Conservation (phyloP, 2,888 invertebrate genomes). For the Azorinus chamasolen region DNA sequence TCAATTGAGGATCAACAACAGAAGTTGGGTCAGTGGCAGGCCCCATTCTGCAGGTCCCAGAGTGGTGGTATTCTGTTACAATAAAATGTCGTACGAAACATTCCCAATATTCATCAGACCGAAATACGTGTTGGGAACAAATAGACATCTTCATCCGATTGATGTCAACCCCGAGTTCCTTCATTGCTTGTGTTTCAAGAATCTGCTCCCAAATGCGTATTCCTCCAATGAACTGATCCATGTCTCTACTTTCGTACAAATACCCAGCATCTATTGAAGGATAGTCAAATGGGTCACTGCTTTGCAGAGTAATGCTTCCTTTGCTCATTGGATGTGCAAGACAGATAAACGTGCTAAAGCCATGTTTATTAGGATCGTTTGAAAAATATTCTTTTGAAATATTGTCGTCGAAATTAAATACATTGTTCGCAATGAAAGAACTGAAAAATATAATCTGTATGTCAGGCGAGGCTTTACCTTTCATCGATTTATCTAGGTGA, state of each 20-base stretch:
- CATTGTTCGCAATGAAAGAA: conserved; percentile 10
- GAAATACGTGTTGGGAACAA: conserved; percentile 45
- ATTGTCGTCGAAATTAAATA: conserved; percentile 34
- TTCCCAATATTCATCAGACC: conserved; percentile 62
- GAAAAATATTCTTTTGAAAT: conserved; percentile 29
- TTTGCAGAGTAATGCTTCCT: conserved; percentile 92
- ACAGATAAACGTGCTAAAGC: conserved; percentile 43
- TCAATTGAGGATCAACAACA: conserved; percentile 90
- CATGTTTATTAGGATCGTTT: conserved; percentile 76
- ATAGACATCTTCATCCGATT: conserved; percentile 38
- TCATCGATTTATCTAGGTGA: conserved; percentile 6
- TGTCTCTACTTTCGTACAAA: conserved; percentile 89
- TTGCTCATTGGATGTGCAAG: conserved; percentile 89
- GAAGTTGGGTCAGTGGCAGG: conserved; percentile 84
- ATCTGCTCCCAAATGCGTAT: conserved; percentile 45
- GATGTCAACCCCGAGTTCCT: conserved; percentile 43
- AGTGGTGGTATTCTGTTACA: conserved; percentile 88
- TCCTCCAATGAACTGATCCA: conserved; percentile 81
- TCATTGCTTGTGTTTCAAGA: conserved; percentile 46
- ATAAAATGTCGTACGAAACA: conserved; percentile 50
- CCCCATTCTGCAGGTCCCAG: conserved; percentile 92
- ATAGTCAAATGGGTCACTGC: conserved; percentile 91
- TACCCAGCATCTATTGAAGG: conserved; percentile 97
- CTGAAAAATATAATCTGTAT: conserved; percentile 46
- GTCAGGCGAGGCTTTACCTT: conserved; percentile 29